Percentiles rank a stretch among this genome's conserved stretches.
Evolutionary conservation across 1,140 invertebrate genomes (phyloP).

Genomic region (Caerostris extrusa): DNA sequence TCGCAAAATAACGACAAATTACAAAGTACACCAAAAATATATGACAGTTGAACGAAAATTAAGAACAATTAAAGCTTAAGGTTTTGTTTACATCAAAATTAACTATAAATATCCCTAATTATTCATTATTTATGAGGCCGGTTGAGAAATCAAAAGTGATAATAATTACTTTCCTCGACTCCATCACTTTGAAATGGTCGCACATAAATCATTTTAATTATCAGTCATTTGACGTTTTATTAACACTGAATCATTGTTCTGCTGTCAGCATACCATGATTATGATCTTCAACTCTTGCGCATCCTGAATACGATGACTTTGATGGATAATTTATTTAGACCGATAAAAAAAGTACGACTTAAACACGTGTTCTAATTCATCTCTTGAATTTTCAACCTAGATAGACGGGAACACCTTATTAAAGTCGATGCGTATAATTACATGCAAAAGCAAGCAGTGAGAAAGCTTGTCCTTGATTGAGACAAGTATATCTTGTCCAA

Average conservation of each 20-base stretch:
- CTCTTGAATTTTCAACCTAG: slow-evolving; percentile 14
- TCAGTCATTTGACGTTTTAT: slow-evolving; percentile 26
- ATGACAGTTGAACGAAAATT: too few relatives aligned
- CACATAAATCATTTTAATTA: slow-evolving; percentile 48
- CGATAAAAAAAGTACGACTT: not conserved
- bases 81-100: not conserved
- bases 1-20: too few relatives aligned
- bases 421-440: not conserved
- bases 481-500: not conserved
- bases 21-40: too few relatives aligned
- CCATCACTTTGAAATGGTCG: not conserved
- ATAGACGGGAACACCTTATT: slow-evolving; percentile 42
- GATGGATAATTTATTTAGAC: not conserved
- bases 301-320: slow-evolving; percentile 17
- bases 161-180: not conserved
- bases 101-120: not conserved
- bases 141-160: slow-evolving; percentile 16
- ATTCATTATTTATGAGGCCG: not conserved
- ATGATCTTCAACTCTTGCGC: not conserved
- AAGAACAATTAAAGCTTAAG: not conserved
- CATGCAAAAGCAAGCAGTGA: not conserved
- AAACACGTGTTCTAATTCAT: slow-evolving; percentile 52
- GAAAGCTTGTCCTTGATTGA: slow-evolving; percentile 28
- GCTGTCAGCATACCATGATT: not conserved
- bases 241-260: slow-evolving; percentile 30